Evolutionary conservation across 2,888 invertebrate genomes (phyloP).

Genomic region (Schizotus pectinicornis): DNA sequence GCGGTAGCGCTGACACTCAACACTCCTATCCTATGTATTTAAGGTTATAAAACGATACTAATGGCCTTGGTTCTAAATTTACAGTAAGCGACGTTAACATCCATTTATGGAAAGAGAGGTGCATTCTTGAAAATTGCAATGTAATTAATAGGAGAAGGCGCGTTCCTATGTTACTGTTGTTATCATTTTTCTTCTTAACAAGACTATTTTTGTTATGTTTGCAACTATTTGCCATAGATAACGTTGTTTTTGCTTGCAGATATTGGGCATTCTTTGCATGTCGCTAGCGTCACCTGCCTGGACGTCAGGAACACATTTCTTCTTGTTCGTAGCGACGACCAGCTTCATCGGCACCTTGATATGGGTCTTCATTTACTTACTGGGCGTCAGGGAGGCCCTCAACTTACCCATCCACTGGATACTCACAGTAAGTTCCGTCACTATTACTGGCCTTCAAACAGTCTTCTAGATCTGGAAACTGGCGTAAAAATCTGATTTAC

Average conservation of each 20-base stretch:
- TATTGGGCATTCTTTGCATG: constrained; percentile 86
- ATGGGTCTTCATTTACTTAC: constrained; percentile 80
- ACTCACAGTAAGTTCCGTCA: constrained; percentile 69
- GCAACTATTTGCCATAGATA: neutral
- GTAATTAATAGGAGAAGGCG: neutral
- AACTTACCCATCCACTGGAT: constrained; percentile 85
- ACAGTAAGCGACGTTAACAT: constrained; percentile 22
- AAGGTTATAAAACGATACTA: constrained; percentile 12
- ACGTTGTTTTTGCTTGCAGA: constrained; percentile 63
- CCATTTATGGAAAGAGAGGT: constrained; percentile 6
- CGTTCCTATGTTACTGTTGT: neutral
- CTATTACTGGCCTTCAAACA: too few relatives aligned
- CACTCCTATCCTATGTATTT: constrained; percentile 13
- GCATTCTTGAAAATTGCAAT: neutral
- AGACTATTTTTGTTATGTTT: neutral
- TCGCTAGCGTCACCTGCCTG: constrained; percentile 75
- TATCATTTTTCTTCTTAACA: neutral
- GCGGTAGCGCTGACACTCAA: neutral
- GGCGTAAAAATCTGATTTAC: too few relatives aligned
- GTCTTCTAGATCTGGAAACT: too few relatives aligned
- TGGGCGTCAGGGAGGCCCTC: constrained; percentile 80
- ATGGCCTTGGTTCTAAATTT: constrained; percentile 18
- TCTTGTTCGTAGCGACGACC: constrained; percentile 82
- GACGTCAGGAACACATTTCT: constrained; percentile 73
- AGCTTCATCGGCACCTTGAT: constrained; percentile 83